These are phyloP conservation scores for Hemiprocne comata DNA, from an alignment of 2,113 vertebrate genomes.

Conservation along the genomic window DNA sequence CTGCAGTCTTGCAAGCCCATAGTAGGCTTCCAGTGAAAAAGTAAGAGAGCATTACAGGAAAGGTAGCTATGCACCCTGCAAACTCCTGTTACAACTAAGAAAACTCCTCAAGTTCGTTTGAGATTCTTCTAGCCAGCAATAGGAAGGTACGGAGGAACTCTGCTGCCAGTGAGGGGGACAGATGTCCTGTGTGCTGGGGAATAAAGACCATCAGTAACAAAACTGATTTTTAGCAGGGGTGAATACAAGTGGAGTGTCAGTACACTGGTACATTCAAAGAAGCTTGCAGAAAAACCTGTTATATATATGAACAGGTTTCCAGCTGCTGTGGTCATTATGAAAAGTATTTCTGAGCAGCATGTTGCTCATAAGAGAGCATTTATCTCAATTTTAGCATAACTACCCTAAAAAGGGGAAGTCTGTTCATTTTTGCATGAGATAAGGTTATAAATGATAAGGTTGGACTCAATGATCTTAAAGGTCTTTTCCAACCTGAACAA, in stretches of 20 bases:
- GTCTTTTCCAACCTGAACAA: too few species aligned
- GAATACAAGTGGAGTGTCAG: background rate
- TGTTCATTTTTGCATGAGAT: background rate
- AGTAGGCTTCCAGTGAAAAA: background rate
- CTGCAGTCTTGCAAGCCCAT: background rate
- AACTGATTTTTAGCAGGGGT: background rate
- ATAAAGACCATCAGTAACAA: background rate
- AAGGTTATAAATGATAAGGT: too few species aligned
- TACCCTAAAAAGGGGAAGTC: background rate
- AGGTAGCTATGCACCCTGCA: background rate
- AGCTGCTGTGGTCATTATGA: background rate
- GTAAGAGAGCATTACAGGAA: background rate
- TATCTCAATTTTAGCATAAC: background rate
- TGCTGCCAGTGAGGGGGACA: background rate
- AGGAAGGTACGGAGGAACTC: background rate
- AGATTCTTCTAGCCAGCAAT: fast-evolving
- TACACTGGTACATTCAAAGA: background rate
- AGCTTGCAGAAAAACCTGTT: background rate
- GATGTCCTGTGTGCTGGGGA: fast-evolving
- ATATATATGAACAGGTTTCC: background rate
- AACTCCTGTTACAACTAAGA: background rate
- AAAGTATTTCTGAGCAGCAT: background rate
- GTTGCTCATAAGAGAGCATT: background rate
- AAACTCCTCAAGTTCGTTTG: background rate
- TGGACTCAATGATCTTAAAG: too few species aligned